Base-by-base conservation (phyloP, 2,888 invertebrate species). In the Bombyx huttoni region DNA sequence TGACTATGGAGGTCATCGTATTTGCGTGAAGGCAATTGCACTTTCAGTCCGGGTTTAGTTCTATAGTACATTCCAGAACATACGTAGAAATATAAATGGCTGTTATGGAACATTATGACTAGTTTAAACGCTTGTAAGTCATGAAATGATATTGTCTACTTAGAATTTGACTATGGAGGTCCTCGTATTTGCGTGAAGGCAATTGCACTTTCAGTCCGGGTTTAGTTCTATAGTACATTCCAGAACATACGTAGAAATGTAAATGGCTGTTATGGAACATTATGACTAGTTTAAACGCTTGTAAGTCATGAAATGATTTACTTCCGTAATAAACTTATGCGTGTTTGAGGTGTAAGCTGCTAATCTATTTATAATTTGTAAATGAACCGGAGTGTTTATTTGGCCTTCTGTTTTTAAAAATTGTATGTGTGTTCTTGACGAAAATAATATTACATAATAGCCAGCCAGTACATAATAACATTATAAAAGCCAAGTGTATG, bases 121-220 rank as follows among this genome's bases (percentile, higher is more conserved):
- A 35, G 55, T 53, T 52, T 47, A 24, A 49, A 49, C 54, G 53
- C 50, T 53, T 51, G 34, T 46, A n/a, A n/a, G n/a, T n/a, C n/a
- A n/a, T n/a, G 40, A 40, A 6, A 40, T 40, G 6, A 40, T 40
- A 40, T 40, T 12, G 40, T 40, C 40, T 58, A 57, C 57, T 58
- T 52, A 62, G 55, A 61, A 60, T 57, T 54, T 61, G 58, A 59
- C 56, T 58, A 57, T 61, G 60, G 60, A 58, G 59, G 57, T 57
- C 61, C 65, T 64, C 65, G 58, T 64, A 66, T 64, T 57, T 67
- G 65, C 12, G 40, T 40, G 9, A 40, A 67, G 68, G 63, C 75
- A 76, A 76, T 81, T 79, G 80, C 83, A 82, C 79, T 81, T 82
- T 81, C 72, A 68, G 70, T 75, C 61, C 62, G 58, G 56, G 63